Conservation (phyloP, 1,140 invertebrate species). For the Camponotus vicinus region DNA sequence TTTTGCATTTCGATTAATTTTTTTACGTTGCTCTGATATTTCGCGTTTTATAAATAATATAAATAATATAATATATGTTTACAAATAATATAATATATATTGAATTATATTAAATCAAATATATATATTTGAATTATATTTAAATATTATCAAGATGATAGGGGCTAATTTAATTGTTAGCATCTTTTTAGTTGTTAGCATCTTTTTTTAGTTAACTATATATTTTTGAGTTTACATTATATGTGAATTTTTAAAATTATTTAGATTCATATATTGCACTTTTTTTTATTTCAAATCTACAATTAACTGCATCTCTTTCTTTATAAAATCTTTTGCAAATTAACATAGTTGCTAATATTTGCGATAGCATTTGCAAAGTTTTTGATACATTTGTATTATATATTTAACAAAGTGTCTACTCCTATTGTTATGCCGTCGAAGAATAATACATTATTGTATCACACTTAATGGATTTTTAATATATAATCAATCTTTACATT, state of each 20-base stretch:
- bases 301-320: background rate
- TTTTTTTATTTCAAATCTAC: conserved; percentile 18
- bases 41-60: background rate
- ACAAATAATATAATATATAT: background rate
- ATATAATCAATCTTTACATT: conserved; percentile 22
- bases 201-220: background rate
- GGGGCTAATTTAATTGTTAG: background rate
- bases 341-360: background rate
- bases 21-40: background rate
- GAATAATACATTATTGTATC: conserved; percentile 6
- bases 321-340: background rate
- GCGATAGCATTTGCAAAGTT: conserved; percentile 1
- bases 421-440: background rate
- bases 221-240: background rate
- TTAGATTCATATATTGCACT: background rate
- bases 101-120: background rate
- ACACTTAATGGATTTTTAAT: conserved; percentile 11
- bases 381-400: conserved; percentile 16
- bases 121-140: background rate
- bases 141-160: background rate
- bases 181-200: background rate
- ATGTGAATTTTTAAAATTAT: background rate
- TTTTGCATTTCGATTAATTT: background rate
- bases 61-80: background rate
- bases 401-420: conserved; percentile 11